Base-by-base conservation (phyloP, 2,113 vertebrate genomes). In the Percopsis transmontana region DNA sequence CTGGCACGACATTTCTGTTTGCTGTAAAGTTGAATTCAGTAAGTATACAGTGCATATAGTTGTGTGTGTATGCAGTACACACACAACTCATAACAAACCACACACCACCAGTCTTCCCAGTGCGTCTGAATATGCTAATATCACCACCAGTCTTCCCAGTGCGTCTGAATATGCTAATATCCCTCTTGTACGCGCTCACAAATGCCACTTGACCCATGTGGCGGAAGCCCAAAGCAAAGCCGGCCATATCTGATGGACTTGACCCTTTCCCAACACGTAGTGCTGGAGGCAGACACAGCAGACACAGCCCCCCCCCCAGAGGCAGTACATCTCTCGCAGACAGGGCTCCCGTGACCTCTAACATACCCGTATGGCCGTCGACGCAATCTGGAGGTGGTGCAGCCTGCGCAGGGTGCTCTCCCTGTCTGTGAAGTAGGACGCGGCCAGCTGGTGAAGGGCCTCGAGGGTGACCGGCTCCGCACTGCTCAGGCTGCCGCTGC, bases 341-440 rank as follows among this genome's bases (percentile, higher is more conserved):
- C n/a, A n/a, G n/a, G 33, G 7, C 21, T 47, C 16, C 18, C 24
- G 50, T 4, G 51, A 70, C 55, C 45, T 65, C 23, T 44, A 33
- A 79, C 85, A 0, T 89, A 93, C 93, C 92, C 92, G 88, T 81
- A 94, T 91, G 70, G 91, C 90, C 0, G 90, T 86, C 41, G 92
- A 92, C 56, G 93, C 91, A 2, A 94, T 94, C 85, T 94, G 93
- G 50, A 93, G 90, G 83, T 94, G 92, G 78, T 94, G 93, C 20
- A 94, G 89, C 62, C 83, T 79, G 48, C 92, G 88, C 56, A 94
- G 86, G 1, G 93, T 94, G 74, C 89, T 91, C 83, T 94, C 92
- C 62, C 93, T 86, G 88, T 94, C 92, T 1, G 91, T 93, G 87
- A 94, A 94, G 84, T 94, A 94, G 71, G 93, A 94, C 13, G 93